Evolutionary conservation across 2,797 vertebrate species (phyloP).

Genomic region (Cynopterus sphinx): DNA sequence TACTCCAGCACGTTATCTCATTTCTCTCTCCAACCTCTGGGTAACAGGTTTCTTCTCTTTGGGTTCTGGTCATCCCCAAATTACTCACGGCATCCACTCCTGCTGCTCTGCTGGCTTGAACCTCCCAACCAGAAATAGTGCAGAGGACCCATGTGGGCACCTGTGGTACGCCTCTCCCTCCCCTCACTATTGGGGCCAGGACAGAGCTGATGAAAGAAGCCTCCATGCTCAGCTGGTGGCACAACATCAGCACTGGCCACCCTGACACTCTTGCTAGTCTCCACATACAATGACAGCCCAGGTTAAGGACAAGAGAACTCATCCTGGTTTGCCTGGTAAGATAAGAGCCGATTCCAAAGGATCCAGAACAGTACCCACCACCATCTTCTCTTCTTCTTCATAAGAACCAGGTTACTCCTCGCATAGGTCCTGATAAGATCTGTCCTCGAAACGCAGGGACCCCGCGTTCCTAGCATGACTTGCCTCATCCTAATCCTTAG

Average conservation of each 20-base stretch:
- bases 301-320: neutral
- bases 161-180: neutral
- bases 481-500: neutral
- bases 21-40: conserved; percentile 33
- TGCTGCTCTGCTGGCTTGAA: conserved; percentile 20
- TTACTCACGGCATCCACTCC: conserved; percentile 35
- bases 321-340: neutral
- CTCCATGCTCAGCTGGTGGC: neutral
- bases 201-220: neutral
- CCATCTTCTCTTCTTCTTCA: neutral
- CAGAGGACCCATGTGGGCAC: neutral
- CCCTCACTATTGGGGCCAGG: neutral
- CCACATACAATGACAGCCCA: neutral
- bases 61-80: conserved; percentile 24
- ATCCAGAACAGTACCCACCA: neutral
- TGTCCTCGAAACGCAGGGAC: neutral
- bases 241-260: neutral
- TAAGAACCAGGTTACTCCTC: neutral
- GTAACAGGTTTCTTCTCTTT: conserved; percentile 14
- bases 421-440: neutral
- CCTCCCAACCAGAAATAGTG: conserved; percentile 17
- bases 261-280: neutral
- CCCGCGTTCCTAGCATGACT: neutral
- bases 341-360: neutral
- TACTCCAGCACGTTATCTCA: neutral